Evolutionary conservation across 1,140 invertebrate species (phyloP), one percentile per base, ranked within the genome.

Genomic region (Rhynchophorus ferrugineus): DNA sequence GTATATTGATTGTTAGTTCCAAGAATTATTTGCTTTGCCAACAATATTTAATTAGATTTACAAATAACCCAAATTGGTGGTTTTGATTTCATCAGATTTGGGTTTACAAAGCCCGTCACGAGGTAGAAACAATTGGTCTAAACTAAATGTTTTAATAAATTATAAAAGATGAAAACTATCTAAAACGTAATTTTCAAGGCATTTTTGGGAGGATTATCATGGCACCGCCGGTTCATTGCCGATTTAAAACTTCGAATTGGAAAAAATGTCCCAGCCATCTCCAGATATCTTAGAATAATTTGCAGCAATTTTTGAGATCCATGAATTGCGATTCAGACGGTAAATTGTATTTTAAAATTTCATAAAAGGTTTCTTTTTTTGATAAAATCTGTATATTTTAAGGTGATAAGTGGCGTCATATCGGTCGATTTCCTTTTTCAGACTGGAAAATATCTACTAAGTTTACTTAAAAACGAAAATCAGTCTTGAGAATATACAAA

Each of bases 131-230:
- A n/a, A n/a, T n/a, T n/a, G n/a, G n/a, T n/a, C n/a, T n/a, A n/a
- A n/a, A n/a, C n/a, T n/a, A n/a, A n/a, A n/a, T 43, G 9, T 43
- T 21, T 37, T 33, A 33, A 33, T 33, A 33, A 33, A 24, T 18
- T 5, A 34, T 18, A 44, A 22, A 17, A n/a, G n/a, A 29, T 24
- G 43, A 44, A 44, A 44, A 44, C 19, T 44, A 44, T 24, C 43
- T 44, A 44, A 44, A 44, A 44, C 43, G 43, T 44, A 44, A 44
- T 13, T 44, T 44, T 44, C 43, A 44, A n/a, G 16, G 20, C 21
- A 41, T 7, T 41, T 14, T 41, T 18, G 35, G 14, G 14, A 14
- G 5, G 24, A 11, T 6, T 33, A 33, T 11, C 5, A 6, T 6
- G 5, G 5, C 11, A 33, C 11, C 24, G 24, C 5, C 24, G 11